Conservation (phyloP, 2,113 vertebrate species). For the Pachyramphus minor region DNA sequence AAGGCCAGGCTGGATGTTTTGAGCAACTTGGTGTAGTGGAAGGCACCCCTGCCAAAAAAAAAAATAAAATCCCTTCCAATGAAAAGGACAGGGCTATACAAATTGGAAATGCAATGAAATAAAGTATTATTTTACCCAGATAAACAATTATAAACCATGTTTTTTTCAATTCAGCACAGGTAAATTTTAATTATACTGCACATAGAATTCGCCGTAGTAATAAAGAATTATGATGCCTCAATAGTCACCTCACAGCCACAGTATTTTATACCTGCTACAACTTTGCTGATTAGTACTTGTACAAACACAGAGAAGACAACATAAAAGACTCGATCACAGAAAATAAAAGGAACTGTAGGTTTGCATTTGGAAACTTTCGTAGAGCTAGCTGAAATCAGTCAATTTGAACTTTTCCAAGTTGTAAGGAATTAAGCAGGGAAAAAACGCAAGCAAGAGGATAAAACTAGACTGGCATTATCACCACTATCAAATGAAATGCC, state of each 20-base stretch:
- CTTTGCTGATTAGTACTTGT: not conserved
- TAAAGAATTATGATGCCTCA: not conserved
- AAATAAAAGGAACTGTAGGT: not conserved
- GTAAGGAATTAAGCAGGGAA: not conserved
- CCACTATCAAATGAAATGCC: not conserved
- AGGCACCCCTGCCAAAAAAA: not conserved
- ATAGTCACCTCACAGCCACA: not conserved
- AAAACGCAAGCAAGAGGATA: not conserved
- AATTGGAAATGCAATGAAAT: not conserved
- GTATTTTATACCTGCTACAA: not conserved
- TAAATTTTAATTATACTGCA: not conserved
- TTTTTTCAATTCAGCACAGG: not conserved
- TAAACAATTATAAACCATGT: not conserved
- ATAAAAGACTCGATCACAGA: not conserved
- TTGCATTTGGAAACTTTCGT: not conserved
- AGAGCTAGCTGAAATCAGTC: not conserved
- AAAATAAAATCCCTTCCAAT: not conserved
- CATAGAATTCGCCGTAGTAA: not conserved
- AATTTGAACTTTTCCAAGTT: not conserved
- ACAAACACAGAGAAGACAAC: not conserved
- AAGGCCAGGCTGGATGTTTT: not conserved
- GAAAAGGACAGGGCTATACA: not conserved
- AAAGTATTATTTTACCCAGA: not conserved
- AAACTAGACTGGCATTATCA: not conserved
- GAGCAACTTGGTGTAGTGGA: not conserved